Percentiles rank a stretch among this genome's conserved stretches.
Evolutionary conservation across 2,797 vertebrate genomes (phyloP).

Genomic region (Macropus fuliginosus): DNA sequence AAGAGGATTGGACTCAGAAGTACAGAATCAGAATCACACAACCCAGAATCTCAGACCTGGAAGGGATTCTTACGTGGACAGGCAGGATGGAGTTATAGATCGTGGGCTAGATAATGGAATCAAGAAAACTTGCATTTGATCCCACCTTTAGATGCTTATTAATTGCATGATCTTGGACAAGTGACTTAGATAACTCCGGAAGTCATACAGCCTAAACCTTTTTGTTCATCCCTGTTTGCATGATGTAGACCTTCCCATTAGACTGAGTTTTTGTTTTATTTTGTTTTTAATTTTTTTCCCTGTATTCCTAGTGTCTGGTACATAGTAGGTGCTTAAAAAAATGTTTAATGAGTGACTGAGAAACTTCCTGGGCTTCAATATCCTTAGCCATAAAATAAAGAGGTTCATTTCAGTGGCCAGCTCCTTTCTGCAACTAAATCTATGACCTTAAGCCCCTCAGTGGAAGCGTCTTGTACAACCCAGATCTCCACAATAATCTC

Average conservation of each 20-base stretch:
- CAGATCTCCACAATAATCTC: background rate
- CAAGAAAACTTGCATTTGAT: background rate
- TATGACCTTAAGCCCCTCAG: background rate
- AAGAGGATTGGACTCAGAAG: background rate
- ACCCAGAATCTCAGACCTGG: background rate
- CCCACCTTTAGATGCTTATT: background rate
- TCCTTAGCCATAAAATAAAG: background rate
- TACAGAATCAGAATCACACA: background rate
- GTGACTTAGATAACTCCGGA: background rate
- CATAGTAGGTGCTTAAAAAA: background rate
- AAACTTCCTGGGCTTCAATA: background rate
- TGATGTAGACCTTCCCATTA: background rate
- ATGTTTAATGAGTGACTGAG: background rate
- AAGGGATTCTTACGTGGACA: background rate
- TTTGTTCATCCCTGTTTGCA: background rate
- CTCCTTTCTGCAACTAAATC: background rate
- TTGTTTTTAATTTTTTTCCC: background rate
- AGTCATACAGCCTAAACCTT: background rate
- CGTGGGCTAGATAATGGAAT: background rate
- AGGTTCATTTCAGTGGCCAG: background rate
- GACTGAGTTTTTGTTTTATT: background rate
- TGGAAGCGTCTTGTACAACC: background rate
- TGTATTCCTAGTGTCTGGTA: background rate
- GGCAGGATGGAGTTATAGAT: background rate
- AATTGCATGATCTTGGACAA: background rate